Conservation (phyloP, 2,113 vertebrate species). For the Callocephalon fimbriatum region DNA sequence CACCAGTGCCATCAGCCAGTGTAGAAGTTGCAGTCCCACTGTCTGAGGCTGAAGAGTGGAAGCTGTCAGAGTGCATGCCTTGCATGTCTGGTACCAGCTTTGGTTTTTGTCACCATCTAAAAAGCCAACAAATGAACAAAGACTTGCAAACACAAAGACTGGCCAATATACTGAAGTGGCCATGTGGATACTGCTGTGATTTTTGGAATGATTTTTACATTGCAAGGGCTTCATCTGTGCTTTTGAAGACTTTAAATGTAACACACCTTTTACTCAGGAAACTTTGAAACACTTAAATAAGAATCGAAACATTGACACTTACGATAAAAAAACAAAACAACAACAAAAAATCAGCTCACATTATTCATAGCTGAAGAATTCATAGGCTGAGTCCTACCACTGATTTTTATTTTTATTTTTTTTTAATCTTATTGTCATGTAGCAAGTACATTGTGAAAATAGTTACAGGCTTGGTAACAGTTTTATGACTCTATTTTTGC, state of each 20-base stretch:
- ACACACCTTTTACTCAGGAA: not conserved
- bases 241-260: not conserved
- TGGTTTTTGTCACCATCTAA: not conserved
- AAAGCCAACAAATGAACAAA: not conserved
- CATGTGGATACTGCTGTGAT: fast-evolving
- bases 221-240: not conserved
- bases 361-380: not conserved
- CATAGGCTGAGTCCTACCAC: not conserved
- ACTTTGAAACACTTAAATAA: not conserved
- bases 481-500: not conserved
- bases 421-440: not conserved
- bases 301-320: not conserved
- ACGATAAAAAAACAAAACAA: not conserved
- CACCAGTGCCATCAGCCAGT: not conserved
- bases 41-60: not conserved
- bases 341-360: not conserved
- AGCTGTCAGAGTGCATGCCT: not conserved
- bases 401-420: not conserved
- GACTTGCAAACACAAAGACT: fast-evolving
- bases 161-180: not conserved
- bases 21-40: not conserved
- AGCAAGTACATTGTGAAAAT: not conserved
- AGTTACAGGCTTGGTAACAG: not conserved
- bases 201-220: not conserved
- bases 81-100: not conserved